phyloP scores from a whole-genome alignment of 2,113 vertebrate genomes.

The Clarias batrachus region DNA sequence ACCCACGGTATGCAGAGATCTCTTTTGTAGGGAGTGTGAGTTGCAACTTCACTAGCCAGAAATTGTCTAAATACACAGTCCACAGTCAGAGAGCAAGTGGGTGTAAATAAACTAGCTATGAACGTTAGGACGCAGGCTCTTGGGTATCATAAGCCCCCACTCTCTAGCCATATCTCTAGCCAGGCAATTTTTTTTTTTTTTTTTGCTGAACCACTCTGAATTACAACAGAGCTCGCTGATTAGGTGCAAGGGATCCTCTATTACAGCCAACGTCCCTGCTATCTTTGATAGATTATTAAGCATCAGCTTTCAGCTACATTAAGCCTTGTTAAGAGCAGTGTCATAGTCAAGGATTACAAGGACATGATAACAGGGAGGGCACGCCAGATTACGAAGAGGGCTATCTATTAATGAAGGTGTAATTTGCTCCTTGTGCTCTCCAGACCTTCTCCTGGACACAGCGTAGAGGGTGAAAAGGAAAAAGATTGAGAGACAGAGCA shows the following conservation, averaged over 20 bases:
- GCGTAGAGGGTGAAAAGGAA: slow-evolving; percentile 30
- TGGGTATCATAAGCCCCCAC: slow-evolving; percentile 41
- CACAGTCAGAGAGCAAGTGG: slow-evolving; percentile 11
- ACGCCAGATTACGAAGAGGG: slow-evolving; percentile 46
- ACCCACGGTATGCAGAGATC: not conserved
- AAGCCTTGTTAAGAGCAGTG: slow-evolving; percentile 62
- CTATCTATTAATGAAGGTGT: slow-evolving; percentile 63
- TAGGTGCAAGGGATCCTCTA: slow-evolving; percentile 57
- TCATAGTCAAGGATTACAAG: slow-evolving; percentile 62
- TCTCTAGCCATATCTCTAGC: slow-evolving; percentile 37
- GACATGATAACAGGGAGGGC: slow-evolving; percentile 57
- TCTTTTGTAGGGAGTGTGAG: not conserved
- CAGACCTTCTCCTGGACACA: slow-evolving; percentile 51
- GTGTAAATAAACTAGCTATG: slow-evolving; percentile 39
- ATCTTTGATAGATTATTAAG: slow-evolving; percentile 63
- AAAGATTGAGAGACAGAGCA: slow-evolving; percentile 2
- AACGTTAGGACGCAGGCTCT: slow-evolving; percentile 42
- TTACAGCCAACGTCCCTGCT: slow-evolving; percentile 53
- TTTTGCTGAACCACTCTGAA: slow-evolving; percentile 51
- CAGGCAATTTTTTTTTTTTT: slow-evolving; percentile 56
- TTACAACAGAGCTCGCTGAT: slow-evolving; percentile 51
- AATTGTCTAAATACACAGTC: slow-evolving; percentile 1
- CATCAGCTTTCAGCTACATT: slow-evolving; percentile 62
- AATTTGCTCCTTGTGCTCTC: slow-evolving; percentile 57
- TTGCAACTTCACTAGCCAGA: not conserved